Conservation (phyloP, 1,140 invertebrate species). For the Tenebrio molitor region DNA sequence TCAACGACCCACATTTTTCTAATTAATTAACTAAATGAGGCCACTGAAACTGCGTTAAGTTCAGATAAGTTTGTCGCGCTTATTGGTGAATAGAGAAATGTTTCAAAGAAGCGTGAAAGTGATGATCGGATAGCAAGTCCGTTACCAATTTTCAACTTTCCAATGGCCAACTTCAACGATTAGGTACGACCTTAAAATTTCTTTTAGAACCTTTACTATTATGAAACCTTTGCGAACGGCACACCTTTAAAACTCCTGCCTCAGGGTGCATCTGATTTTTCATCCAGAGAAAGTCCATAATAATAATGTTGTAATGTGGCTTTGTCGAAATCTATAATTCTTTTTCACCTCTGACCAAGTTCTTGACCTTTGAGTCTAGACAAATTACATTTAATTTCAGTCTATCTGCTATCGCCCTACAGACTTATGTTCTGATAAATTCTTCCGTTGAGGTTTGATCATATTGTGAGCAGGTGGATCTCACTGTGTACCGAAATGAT, state of each 20-base stretch:
- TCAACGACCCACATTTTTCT: slow-evolving; percentile 14
- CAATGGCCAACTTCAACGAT: slow-evolving; percentile 24
- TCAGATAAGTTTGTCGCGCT: not conserved
- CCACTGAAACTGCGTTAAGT: not conserved
- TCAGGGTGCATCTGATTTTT: not conserved
- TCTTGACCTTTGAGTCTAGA: not conserved
- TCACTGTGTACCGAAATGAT: slow-evolving; percentile 2
- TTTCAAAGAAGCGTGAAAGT: slow-evolving; percentile 18
- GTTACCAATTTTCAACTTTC: slow-evolving; percentile 37
- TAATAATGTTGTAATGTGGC: no score
- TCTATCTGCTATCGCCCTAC: no score
- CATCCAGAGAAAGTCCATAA: no score
- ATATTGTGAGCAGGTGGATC: slow-evolving; percentile 9
- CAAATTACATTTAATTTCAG: not conserved
- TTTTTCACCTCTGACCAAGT: no score
- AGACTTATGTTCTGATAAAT: no score
- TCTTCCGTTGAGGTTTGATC: not conserved
- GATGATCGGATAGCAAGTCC: slow-evolving; percentile 35
- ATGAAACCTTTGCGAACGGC: no score
- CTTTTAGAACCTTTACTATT: not conserved
- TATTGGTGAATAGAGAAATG: slow-evolving; percentile 2
- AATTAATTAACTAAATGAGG: slow-evolving; percentile 21
- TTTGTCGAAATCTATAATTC: no score
- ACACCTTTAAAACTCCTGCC: no score
- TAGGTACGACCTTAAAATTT: slow-evolving; percentile 3